Evolutionary conservation across 2,888 invertebrate species (phyloP).

Genomic region (Caenorhabditis sp.): DNA sequence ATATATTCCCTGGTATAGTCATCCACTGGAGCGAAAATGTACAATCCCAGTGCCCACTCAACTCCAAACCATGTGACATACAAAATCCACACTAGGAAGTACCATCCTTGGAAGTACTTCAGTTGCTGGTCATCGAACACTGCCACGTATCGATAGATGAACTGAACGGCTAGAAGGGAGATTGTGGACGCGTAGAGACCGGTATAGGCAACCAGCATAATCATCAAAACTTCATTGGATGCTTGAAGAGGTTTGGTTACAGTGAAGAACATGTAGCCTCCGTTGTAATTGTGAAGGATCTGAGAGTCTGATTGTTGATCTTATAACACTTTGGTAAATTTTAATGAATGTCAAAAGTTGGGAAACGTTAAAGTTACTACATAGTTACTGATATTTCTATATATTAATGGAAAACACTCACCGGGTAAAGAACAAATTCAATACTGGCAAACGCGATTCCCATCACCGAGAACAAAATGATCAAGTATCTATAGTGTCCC

Average conservation of each 20-base stretch:
- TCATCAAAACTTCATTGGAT: neutral
- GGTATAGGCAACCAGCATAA: slow-evolving; percentile 15
- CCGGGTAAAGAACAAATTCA: slow-evolving; percentile 42
- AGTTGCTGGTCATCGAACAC: slow-evolving; percentile 11
- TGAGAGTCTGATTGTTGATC: neutral
- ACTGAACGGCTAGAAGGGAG: slow-evolving; percentile 20
- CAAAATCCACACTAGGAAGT: slow-evolving; percentile 5
- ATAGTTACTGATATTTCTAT: no score
- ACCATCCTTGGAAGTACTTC: slow-evolving; percentile 4
- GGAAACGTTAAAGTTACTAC: no score
- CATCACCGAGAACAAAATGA: slow-evolving; percentile 31
- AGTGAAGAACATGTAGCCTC: slow-evolving; percentile 24
- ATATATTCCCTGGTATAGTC: slow-evolving; percentile 7
- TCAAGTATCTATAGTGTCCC: slow-evolving; percentile 43
- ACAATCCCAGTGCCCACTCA: neutral
- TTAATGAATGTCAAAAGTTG: no score
- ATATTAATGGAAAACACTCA: no score
- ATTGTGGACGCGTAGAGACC: slow-evolving; percentile 31
- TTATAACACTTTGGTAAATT: neutral
- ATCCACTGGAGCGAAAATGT: neutral
- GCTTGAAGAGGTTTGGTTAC: neutral
- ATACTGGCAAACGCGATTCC: slow-evolving; percentile 32
- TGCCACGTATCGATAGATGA: slow-evolving; percentile 33
- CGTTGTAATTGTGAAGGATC: slow-evolving; percentile 23
- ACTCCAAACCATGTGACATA: slow-evolving; percentile 16